These are phyloP conservation scores for Argyresthia goedartella DNA, from an alignment of 2,888 invertebrate species.

Conservation along the genomic window DNA sequence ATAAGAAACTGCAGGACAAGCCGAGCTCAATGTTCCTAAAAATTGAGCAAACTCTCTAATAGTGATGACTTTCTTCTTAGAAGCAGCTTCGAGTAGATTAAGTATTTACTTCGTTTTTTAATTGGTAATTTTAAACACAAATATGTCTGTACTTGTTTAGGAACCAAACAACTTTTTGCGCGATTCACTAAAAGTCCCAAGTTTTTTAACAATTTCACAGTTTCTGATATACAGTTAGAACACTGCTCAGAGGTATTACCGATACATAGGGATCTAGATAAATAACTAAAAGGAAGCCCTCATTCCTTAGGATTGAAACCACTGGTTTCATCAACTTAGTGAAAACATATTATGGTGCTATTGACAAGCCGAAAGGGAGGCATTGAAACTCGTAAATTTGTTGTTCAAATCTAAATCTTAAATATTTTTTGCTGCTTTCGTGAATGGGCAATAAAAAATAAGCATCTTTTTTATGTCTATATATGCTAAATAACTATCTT, in stretches of 20 bases:
- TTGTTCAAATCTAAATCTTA: background rate
- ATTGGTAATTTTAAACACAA: background rate
- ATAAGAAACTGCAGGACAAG: background rate
- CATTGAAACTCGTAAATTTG: background rate
- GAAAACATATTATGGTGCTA: background rate
- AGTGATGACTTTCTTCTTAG: background rate
- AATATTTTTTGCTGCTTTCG: no score
- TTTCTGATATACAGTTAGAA: background rate
- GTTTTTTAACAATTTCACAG: background rate
- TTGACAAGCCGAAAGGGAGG: background rate
- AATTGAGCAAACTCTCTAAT: background rate
- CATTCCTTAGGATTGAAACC: background rate
- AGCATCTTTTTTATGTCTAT: conserved; percentile 5
- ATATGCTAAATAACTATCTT: background rate
- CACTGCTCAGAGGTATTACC: background rate
- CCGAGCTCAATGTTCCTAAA: background rate
- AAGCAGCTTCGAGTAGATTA: background rate
- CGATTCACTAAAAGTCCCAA: background rate
- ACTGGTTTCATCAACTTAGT: background rate
- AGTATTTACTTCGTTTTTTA: background rate
- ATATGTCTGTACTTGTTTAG: background rate
- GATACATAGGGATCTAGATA: background rate
- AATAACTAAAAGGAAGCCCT: background rate
- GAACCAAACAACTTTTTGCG: background rate
- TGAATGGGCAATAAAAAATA: conserved; percentile 5